phyloP scores from a whole-genome alignment of 2,888 invertebrate species.

The Apodemia duryi region DNA sequence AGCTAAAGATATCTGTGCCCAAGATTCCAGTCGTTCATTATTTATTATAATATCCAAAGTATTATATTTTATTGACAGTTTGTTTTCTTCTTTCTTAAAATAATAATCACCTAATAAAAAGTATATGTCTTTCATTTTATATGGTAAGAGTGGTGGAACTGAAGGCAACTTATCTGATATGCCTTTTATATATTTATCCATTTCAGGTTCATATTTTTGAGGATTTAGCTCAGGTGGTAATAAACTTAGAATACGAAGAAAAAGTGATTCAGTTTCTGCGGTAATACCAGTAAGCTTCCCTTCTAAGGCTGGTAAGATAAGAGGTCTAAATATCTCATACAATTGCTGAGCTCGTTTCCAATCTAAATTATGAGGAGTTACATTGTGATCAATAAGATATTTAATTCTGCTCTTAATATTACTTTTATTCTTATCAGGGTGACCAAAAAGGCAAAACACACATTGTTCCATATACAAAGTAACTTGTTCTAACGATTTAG shows the following conservation, averaged over 20 bases:
- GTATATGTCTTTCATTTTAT: conserved; percentile 86
- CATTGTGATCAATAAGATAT: conserved; percentile 87
- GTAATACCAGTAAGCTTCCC: conserved; percentile 87
- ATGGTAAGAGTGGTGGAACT: conserved; percentile 74
- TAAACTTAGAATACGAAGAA: conserved; percentile 83
- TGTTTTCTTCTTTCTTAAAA: conserved; percentile 91
- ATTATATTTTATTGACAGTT: conserved; percentile 89
- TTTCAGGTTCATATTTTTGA: conserved; percentile 78
- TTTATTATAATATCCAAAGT: conserved; percentile 90
- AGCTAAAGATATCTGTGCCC: conserved; percentile 94
- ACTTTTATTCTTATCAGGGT: conserved; percentile 80
- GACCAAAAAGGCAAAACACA: conserved; percentile 90
- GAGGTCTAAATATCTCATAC: conserved; percentile 90
- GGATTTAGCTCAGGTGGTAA: conserved; percentile 85
- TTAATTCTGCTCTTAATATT: conserved; percentile 69
- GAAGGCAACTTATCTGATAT: conserved; percentile 74
- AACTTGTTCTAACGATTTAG: conserved; percentile 82
- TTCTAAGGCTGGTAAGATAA: conserved; percentile 89
- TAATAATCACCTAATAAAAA: conserved; percentile 96
- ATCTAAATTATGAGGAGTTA: conserved; percentile 82
- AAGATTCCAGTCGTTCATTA: conserved; percentile 90
- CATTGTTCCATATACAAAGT: conserved; percentile 90
- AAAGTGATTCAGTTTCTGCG: conserved; percentile 87
- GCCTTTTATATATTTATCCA: conserved; percentile 85
- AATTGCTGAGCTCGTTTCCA: conserved; percentile 87